Percentiles rank a stretch among this genome's conserved stretches.
phyloP scores from a whole-genome alignment of 2,113 vertebrate species.

The Montifringilla adamsi region DNA sequence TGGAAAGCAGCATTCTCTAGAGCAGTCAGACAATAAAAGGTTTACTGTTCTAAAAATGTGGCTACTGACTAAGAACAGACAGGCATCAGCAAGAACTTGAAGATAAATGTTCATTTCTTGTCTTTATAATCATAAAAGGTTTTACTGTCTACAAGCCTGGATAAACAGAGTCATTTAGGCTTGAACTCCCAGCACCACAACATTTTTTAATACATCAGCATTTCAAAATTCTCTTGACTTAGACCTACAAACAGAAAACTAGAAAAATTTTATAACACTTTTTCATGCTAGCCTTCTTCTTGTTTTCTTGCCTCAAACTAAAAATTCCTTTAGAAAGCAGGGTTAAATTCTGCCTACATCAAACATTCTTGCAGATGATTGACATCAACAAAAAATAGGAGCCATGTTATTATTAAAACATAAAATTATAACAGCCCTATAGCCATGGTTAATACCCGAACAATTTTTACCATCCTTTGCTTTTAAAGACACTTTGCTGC shows the following conservation, averaged over 20 bases:
- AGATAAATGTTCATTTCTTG: not conserved
- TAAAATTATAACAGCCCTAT: not conserved
- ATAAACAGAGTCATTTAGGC: not conserved
- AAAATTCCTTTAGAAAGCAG: not conserved
- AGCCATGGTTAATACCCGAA: not conserved
- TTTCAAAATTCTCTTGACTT: not conserved
- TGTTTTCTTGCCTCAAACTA: not conserved
- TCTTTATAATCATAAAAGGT: not conserved
- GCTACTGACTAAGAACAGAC: not conserved
- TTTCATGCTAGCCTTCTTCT: not conserved
- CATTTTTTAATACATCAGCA: not conserved
- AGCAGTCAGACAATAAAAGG: slow-evolving; percentile 12
- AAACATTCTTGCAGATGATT: not conserved
- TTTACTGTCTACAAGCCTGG: not conserved
- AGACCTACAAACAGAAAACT: not conserved
- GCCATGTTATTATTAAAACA: not conserved
- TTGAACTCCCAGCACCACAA: not conserved
- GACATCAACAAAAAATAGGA: not conserved
- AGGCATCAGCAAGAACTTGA: not conserved
- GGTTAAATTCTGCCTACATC: not conserved
- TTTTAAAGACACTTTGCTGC: not conserved
- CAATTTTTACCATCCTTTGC: not conserved
- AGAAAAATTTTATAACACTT: not conserved
- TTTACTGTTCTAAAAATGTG: not conserved
- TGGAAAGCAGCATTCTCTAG: not conserved